Evolutionary conservation across 2,888 invertebrate genomes (phyloP).

Genomic region (Diaperis boleti): DNA sequence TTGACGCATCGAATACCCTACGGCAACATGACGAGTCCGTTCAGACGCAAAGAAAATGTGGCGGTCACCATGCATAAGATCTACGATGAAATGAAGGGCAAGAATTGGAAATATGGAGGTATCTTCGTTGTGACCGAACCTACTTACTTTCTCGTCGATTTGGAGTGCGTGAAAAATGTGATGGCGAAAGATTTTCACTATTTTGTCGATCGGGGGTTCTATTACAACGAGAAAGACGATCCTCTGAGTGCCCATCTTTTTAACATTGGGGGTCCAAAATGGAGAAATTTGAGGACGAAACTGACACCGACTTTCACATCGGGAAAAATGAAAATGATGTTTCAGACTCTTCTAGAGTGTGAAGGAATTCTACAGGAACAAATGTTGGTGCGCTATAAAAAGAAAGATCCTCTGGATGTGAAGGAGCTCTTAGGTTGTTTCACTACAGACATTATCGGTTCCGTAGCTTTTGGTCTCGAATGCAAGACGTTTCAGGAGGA

Average conservation of each 20-base stretch:
- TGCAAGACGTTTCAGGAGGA: too few species aligned
- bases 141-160: conserved; percentile 19
- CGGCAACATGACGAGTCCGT: conserved; percentile 9
- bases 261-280: conserved; percentile 64
- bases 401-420: too few species aligned
- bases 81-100: conserved; percentile 16
- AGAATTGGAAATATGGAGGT: conserved; percentile 26
- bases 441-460: too few species aligned
- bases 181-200: conserved; percentile 65
- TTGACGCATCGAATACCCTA: conserved; percentile 11
- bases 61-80: neutral
- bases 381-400: too few species aligned
- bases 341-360: conserved; percentile 65
- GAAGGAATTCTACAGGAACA: too few species aligned
- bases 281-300: conserved; percentile 67
- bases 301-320: too few species aligned
- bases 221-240: conserved; percentile 62
- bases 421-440: too few species aligned
- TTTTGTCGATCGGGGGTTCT: conserved; percentile 65
- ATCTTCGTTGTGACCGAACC: conserved; percentile 10
- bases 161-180: conserved; percentile 62
- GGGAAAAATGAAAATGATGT: conserved; percentile 68
- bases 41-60: neutral
- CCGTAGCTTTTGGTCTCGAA: too few species aligned
- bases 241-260: conserved; percentile 62